Evolutionary conservation across 2,888 invertebrate species (phyloP), one percentile per base, ranked within the genome.

Genomic region (Eupithecia centaureata): DNA sequence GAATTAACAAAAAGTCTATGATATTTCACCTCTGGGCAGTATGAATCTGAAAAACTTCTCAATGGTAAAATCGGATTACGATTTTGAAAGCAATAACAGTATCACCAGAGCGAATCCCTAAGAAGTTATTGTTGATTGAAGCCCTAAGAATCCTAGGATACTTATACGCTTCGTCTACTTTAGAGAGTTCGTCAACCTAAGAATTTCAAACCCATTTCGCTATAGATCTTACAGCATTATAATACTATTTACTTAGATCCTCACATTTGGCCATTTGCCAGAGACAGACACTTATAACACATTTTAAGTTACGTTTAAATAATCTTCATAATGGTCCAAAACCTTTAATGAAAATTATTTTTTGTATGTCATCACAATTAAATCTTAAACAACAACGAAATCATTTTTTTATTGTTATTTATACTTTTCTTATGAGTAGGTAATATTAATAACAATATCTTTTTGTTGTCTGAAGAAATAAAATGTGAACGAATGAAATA

Each of bases 311-410:
- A 77, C 76, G 77, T 68, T 57, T 72, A 76, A 77, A 78, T 79
- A 77, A n/a, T n/a, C n/a, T 75, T 76, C 77, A 82, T 79, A 75
- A 73, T 61, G 60, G 71, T 79, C 12, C 72, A 81, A 76, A 78
- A 72, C 65, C 73, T 75, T 66, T 71, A n/a, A 62, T 63, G 65
- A 64, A 64, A 64, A 61, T 63, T 54, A n/a, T 51, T 61, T 64
- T 61, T 51, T 5, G 71, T 61, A 32, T 32, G 22, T 18, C 12
- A 12, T 10, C 32, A 1, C 18, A 22, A 56, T 18, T 54, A 28
- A 15, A n/a, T n/a, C n/a, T n/a, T n/a, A n/a, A n/a, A n/a, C n/a
- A n/a, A n/a, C n/a, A n/a, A n/a, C n/a, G n/a, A n/a, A n/a, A n/a
- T n/a, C n/a, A n/a, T n/a, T n/a, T n/a, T n/a, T n/a, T n/a, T n/a